These are phyloP conservation scores for Stegodyphus mimosarum DNA, from an alignment of 1,140 invertebrate species.

Conservation along the genomic window DNA sequence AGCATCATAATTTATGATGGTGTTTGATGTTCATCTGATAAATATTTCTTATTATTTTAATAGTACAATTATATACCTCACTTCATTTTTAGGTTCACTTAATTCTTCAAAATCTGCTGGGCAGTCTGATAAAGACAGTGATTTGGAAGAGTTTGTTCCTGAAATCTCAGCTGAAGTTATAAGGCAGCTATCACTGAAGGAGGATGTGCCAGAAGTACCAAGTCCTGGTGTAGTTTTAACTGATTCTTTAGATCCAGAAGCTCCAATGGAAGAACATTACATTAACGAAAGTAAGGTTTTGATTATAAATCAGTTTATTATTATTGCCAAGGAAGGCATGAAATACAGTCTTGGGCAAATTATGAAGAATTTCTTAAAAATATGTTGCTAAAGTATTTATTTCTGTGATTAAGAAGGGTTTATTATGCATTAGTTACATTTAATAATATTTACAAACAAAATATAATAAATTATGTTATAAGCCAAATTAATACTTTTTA, in stretches of 20 bases:
- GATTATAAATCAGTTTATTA: neutral
- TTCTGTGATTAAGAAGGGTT: too few relatives aligned
- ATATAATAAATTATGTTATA: too few relatives aligned
- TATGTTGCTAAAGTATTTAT: too few relatives aligned
- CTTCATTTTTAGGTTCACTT: neutral
- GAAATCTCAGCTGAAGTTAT: slow-evolving; percentile 26
- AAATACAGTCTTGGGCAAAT: too few relatives aligned
- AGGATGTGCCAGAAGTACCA: slow-evolving; percentile 45
- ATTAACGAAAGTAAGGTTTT: slow-evolving; percentile 25
- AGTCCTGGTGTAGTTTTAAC: slow-evolving; percentile 33
- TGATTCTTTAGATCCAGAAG: neutral
- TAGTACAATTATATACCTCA: too few relatives aligned
- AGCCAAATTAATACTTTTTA: too few relatives aligned
- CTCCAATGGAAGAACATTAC: neutral
- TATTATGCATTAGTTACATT: too few relatives aligned
- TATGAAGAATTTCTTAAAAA: too few relatives aligned
- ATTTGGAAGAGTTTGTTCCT: slow-evolving; percentile 42
- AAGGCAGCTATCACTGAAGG: slow-evolving; percentile 32
- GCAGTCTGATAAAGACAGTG: slow-evolving; percentile 15
- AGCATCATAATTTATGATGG: too few relatives aligned
- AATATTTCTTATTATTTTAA: too few relatives aligned
- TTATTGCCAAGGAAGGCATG: neutral
- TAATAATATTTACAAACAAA: too few relatives aligned
- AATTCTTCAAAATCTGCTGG: slow-evolving; percentile 10
- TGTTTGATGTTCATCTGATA: too few relatives aligned